Evolutionary conservation across 2,113 vertebrate species (phyloP).

Genomic region (Atrichornis clamosus): DNA sequence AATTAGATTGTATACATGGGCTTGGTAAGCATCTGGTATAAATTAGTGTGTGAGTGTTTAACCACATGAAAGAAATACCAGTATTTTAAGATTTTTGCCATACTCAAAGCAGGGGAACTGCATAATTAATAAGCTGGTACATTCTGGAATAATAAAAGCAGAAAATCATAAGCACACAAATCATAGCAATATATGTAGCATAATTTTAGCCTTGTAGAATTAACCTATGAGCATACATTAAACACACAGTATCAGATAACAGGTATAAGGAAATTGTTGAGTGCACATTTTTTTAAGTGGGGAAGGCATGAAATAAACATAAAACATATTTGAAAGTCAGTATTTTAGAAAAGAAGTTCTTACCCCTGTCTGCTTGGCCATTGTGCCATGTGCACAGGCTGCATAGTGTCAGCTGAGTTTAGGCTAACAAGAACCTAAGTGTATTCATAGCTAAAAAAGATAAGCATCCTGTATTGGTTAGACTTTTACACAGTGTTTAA

Average conservation of each 20-base stretch:
- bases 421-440: background rate
- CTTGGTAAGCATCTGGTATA: background rate
- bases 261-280: background rate
- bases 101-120: background rate
- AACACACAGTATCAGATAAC: background rate
- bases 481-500: background rate
- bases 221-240: background rate
- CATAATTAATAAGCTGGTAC: background rate
- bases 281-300: background rate
- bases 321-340: background rate
- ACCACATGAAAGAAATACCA: background rate
- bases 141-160: background rate
- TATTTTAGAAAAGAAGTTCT: background rate
- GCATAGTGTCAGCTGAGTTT: background rate
- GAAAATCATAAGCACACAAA: background rate
- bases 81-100: background rate
- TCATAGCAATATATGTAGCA: background rate
- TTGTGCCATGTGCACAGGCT: background rate
- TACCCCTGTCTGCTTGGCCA: fast-evolving
- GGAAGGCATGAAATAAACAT: background rate
- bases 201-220: background rate
- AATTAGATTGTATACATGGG: background rate
- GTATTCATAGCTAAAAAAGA: background rate
- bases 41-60: background rate
- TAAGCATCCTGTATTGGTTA: background rate